Conservation (phyloP, 2,797 vertebrate species). For the Crocodylus rhombifer region DNA sequence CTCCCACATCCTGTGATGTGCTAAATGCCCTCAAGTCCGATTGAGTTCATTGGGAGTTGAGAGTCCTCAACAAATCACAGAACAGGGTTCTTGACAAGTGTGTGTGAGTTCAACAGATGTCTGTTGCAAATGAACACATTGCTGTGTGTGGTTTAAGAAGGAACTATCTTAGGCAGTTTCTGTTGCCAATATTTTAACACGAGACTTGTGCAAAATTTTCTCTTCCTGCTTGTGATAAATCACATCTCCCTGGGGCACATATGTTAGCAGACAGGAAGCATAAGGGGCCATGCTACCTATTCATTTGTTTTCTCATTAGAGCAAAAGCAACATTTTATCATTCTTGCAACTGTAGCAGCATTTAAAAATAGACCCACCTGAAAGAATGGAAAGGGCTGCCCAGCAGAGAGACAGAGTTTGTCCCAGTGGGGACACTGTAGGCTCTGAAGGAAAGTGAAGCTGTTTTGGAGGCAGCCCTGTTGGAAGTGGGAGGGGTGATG, state of each 20-base stretch:
- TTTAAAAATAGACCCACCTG: too few relatives aligned
- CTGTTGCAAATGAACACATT: fast-evolving
- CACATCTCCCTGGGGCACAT: fast-evolving
- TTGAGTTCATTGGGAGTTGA: background rate
- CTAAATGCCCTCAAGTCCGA: background rate
- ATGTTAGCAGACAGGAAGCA: fast-evolving
- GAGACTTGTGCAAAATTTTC: background rate
- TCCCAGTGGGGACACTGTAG: too few relatives aligned
- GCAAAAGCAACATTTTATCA: background rate
- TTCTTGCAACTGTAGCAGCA: fast-evolving
- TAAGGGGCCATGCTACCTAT: fast-evolving
- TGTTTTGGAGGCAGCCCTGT: too few relatives aligned
- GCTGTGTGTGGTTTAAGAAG: background rate
- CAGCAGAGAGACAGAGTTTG: too few relatives aligned
- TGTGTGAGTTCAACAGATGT: background rate
- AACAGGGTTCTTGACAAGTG: fast-evolving
- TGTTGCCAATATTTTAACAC: background rate
- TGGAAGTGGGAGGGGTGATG: too few relatives aligned
- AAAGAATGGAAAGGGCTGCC: too few relatives aligned
- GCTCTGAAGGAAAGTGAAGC: too few relatives aligned
- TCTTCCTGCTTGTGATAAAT: background rate
- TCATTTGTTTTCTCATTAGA: background rate
- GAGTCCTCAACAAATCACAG: background rate
- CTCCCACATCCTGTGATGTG: background rate
- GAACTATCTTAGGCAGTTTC: fast-evolving